Base-by-base conservation (phyloP, 2,797 vertebrate species). In the Eulemur coronatus region DNA sequence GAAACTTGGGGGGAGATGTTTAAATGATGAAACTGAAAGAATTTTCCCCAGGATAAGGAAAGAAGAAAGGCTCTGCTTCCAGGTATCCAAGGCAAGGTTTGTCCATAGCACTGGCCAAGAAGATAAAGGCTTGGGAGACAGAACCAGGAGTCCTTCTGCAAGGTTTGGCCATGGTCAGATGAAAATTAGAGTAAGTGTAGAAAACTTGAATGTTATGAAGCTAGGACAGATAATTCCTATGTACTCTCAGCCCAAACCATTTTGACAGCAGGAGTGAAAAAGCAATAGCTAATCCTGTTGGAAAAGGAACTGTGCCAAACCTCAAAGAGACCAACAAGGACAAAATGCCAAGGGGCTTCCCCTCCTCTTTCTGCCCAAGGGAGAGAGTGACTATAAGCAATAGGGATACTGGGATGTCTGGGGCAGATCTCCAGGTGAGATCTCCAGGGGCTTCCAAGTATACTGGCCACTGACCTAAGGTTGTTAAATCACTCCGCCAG, bases 21-120 rank as follows among this genome's bases (percentile, higher is more conserved):
- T 50, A 75, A 85, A 96, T n/a, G 33, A 85, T 63, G 73, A 96
- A 81, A 92, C 50, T 57, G 80, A 41, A 89, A 55, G 50, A 70
- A 22, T 46, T 89, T 95, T 84, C n/a, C 65, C 26, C 14, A 50
- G 48, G 33, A 18, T 33, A 90, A 59, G 85, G 14, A 61, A 80
- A 59, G 15, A 75, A 67, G 61, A 57, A 73, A 84, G 24, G 4
- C 3, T 88, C 41, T 14, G 11, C 11, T 73, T 89, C 55, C n/a
- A 65, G 10, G 1, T 57, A 8, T 78, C 41, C n/a, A 89, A 78
- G 20, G 24, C 14, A 92, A 93, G n/a, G 6, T 94, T 84, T 70
- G 26, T 57, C n/a, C 18, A 35, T 48, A 12, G 17, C 73, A 8
- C 20, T 48, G 4, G 75, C 20, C 35, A 84, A 86, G 50, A 89